These are phyloP conservation scores for Hyles euphorbiae DNA, from an alignment of 1,140 invertebrate species.

Conservation along the genomic window DNA sequence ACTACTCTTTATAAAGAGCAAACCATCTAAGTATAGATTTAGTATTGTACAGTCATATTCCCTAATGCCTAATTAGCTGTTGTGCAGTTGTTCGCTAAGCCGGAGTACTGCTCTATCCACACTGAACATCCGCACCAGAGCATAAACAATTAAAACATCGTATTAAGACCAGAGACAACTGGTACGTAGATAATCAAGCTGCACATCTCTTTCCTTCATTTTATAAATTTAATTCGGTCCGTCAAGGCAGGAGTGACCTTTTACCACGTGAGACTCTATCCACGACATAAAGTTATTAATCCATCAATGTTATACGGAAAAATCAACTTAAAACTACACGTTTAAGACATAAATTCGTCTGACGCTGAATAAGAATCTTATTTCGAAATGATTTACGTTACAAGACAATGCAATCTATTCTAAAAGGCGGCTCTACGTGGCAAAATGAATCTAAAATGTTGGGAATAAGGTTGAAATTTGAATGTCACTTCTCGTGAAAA, in stretches of 20 bases:
- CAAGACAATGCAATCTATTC: conserved; percentile 72
- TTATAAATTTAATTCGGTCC: conserved; percentile 55
- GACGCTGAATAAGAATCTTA: conserved; percentile 26
- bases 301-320: conserved; percentile 9
- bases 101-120: too few relatives aligned
- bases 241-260: conserved; percentile 55
- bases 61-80: too few relatives aligned
- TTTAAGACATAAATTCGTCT: conserved; percentile 24
- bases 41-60: too few relatives aligned
- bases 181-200: conserved; percentile 14
- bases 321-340: conserved; percentile 25
- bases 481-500: conserved; percentile 11
- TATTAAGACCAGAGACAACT: background rate
- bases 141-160: conserved; percentile 1
- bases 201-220: conserved; percentile 27
- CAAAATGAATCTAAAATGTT: conserved; percentile 6
- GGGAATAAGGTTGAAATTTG: conserved; percentile 28
- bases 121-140: background rate
- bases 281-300: conserved; percentile 26
- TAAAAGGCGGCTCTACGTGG: conserved; percentile 18
- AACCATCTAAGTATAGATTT: too few relatives aligned
- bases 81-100: too few relatives aligned
- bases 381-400: conserved; percentile 53
- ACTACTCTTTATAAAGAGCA: too few relatives aligned
- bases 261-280: conserved; percentile 54